Conservation (phyloP, 1,140 invertebrate genomes). For the Rhynchophorus ferrugineus region DNA sequence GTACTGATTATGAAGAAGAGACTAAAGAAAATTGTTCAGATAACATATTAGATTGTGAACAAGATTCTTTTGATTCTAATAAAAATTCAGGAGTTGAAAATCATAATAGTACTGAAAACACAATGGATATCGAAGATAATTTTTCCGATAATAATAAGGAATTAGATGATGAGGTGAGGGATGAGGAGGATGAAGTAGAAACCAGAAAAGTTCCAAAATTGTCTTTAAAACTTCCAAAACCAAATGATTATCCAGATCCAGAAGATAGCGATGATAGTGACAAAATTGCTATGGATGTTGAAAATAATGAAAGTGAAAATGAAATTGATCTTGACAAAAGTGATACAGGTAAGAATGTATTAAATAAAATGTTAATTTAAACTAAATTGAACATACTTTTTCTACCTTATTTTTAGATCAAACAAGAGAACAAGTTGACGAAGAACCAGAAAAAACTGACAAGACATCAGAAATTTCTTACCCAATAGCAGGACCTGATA, state of each 20-base stretch:
- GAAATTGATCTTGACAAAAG: conserved; percentile 25
- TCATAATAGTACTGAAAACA: background rate
- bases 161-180: conserved; percentile 15
- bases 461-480: conserved; percentile 5
- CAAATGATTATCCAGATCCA: conserved; percentile 26
- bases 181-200: conserved; percentile 21
- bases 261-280: conserved; percentile 49
- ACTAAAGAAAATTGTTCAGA: background rate
- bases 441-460: conserved; percentile 11
- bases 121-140: conserved; percentile 5
- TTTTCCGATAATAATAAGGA: background rate
- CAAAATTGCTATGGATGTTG: conserved; percentile 45
- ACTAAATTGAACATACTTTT: no score
- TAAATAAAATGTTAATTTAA: no score
- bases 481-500: conserved; percentile 51
- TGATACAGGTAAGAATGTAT: conserved; percentile 9
- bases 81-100: conserved; percentile 3
- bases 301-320: conserved; percentile 35
- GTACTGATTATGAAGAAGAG: background rate
- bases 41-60: conserved; percentile 1
- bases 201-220: conserved; percentile 45
- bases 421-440: conserved; percentile 1
- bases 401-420: no score
- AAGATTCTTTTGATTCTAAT: conserved; percentile 5
- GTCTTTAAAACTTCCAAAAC: conserved; percentile 45